Conservation (phyloP, 2,888 invertebrate genomes). For the Lomographa bimaculata region DNA sequence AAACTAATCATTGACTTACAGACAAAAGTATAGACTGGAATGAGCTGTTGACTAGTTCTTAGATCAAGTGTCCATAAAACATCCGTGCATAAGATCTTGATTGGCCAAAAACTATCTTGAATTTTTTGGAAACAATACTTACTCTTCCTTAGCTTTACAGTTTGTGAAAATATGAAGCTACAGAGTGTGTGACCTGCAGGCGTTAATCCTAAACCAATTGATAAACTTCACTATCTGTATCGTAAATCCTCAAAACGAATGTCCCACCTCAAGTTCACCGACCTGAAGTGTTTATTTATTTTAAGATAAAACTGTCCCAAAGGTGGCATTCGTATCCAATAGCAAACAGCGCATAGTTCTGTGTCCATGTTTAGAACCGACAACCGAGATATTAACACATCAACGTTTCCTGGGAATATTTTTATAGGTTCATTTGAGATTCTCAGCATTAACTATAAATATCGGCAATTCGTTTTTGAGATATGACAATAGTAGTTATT, state of each 20-base stretch:
- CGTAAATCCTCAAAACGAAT: slow-evolving; percentile 5
- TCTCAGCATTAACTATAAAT: slow-evolving; percentile 21
- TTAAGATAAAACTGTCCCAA: slow-evolving; percentile 63
- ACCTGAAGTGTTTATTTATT: slow-evolving; percentile 46
- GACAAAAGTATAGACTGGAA: no score
- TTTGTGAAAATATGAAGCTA: no score
- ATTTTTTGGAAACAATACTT: no score
- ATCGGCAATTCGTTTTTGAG: no score
- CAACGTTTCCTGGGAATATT: slow-evolving; percentile 60
- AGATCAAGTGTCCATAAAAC: no score
- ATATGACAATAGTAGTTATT: no score
- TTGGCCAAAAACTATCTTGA: no score
- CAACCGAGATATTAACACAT: slow-evolving; percentile 49
- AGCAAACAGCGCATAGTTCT: slow-evolving; percentile 55
- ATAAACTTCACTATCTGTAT: slow-evolving; percentile 20
- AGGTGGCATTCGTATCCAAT: slow-evolving; percentile 50
- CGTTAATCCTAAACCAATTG: slow-evolving; percentile 9
- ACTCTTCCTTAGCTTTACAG: no score
- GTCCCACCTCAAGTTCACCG: slow-evolving; percentile 51
- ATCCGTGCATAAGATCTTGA: no score
- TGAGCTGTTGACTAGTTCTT: no score
- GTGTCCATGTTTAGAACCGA: slow-evolving; percentile 53
- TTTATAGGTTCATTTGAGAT: slow-evolving; percentile 28
- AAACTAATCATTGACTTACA: no score
- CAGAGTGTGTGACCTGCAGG: not conserved